A percentile compares a stretch with the other conserved stretches of the same genome.
Conservation (phyloP, 1,140 invertebrate species). For the Trichomalopsis sarcophagae region DNA sequence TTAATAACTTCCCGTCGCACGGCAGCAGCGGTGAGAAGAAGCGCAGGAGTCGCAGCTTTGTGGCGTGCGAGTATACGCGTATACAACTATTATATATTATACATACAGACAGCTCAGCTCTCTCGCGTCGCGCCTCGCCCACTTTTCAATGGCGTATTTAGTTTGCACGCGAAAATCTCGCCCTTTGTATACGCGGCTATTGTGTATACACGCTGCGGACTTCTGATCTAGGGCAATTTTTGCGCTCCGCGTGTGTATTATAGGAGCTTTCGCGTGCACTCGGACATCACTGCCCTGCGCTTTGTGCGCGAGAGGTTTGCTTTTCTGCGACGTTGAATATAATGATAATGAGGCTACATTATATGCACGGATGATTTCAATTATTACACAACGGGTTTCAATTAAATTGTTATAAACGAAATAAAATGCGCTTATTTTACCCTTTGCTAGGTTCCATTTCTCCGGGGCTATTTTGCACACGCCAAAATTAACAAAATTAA, state of each 20-base stretch:
- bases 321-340: too few relatives aligned
- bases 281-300: too few relatives aligned
- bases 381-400: too few relatives aligned
- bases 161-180: conserved; percentile 12
- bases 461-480: not conserved
- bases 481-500: conserved; percentile 12
- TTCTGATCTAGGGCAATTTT: too few relatives aligned
- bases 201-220: not conserved
- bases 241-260: not conserved
- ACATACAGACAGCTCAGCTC: not conserved
- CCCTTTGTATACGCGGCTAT: not conserved
- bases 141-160: conserved; percentile 30
- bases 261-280: too few relatives aligned
- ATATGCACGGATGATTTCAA: too few relatives aligned
- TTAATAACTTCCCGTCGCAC: conserved; percentile 43
- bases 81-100: too few relatives aligned
- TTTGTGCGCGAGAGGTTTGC: too few relatives aligned
- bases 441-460: too few relatives aligned
- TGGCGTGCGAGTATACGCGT: not conserved
- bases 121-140: not conserved
- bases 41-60: not conserved
- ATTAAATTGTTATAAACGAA: too few relatives aligned
- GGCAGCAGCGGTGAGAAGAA: not conserved
- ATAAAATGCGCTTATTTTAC: too few relatives aligned
- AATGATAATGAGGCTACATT: too few relatives aligned